Base-by-base conservation (phyloP, 1,140 invertebrate genomes). In the Brachionus manjavacas region DNA sequence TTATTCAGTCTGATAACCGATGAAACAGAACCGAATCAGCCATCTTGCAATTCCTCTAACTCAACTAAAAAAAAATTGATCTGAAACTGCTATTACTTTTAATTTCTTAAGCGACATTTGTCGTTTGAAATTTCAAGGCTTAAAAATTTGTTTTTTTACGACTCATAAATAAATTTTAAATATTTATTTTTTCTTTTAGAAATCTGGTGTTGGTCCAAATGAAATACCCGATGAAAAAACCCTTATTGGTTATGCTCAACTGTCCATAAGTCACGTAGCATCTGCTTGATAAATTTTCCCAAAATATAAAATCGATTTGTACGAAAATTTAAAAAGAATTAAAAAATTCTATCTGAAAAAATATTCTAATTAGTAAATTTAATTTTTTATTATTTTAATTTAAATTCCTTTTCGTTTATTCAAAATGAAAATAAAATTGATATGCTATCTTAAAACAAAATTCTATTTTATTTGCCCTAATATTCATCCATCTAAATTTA, bases 231-330 rank as follows among this genome's bases (percentile, higher is more conserved):
- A 98, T 90, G 96, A 98, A 88, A 95, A 96, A 86, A 94, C 95
- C 9, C 91, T 99, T 84, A 93, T 97, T 87, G 97, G 96, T 87
- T 98, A 94, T 92, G 97, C 97, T 88, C 96, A 98, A 91, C 93
- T 99, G 86, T 96, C 96, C 49, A 93, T 96, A 3, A 87, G 86
- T 25, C 86, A 87, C 46, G 84, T 60, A 49, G 23, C 23, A 49
- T 70, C 49, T 64, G 25, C 64, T 64, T 43, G 20, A 25, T 64
- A 16, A 41, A 46, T 20, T 14, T n/a, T 14, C 11, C 25, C 3
- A 25, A 11, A 39, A 70, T 31, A 20, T 60, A 4, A 60, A 52
- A n/a, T 52, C 46, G 46, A 52, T 60, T 60, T 60, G 16, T 9
- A 60, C 20, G 52, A 60, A 60, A 60, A 60, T 60, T 20, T 60